phyloP scores from a whole-genome alignment of 2,888 invertebrate species.

The Aporophyla nigra region DNA sequence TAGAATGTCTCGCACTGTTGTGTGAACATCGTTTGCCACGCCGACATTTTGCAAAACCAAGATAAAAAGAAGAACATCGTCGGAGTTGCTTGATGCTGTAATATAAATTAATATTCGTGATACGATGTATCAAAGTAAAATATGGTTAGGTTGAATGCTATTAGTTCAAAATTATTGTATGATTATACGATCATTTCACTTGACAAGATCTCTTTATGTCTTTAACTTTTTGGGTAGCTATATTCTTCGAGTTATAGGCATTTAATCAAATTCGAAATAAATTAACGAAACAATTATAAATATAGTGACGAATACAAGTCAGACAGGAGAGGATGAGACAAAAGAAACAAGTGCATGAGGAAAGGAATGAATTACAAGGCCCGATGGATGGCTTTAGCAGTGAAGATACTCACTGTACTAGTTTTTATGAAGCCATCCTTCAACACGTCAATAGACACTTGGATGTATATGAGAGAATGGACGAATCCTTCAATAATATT shows the following conservation, averaged over 20 bases:
- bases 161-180: too few relatives aligned
- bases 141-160: too few relatives aligned
- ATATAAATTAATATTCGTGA: not conserved
- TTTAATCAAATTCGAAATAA: not conserved
- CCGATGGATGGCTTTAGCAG: too few relatives aligned
- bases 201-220: too few relatives aligned
- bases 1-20: not conserved
- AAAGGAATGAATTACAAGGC: not conserved
- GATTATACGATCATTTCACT: too few relatives aligned
- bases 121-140: too few relatives aligned
- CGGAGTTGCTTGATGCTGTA: not conserved
- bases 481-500: constrained; percentile 4
- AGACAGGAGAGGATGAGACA: not conserved
- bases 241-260: too few relatives aligned
- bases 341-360: not conserved
- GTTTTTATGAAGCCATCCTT: not conserved
- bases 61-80: not conserved
- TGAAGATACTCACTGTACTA: not conserved
- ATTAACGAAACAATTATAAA: not conserved
- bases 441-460: constrained; percentile 8
- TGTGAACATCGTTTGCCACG: constrained; percentile 15
- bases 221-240: too few relatives aligned
- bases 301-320: not conserved
- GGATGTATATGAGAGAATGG: constrained; percentile 9
- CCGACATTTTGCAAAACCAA: constrained; percentile 25